phyloP scores from a whole-genome alignment of 2,797 vertebrate genomes.

The Emydoidea blandingii region DNA sequence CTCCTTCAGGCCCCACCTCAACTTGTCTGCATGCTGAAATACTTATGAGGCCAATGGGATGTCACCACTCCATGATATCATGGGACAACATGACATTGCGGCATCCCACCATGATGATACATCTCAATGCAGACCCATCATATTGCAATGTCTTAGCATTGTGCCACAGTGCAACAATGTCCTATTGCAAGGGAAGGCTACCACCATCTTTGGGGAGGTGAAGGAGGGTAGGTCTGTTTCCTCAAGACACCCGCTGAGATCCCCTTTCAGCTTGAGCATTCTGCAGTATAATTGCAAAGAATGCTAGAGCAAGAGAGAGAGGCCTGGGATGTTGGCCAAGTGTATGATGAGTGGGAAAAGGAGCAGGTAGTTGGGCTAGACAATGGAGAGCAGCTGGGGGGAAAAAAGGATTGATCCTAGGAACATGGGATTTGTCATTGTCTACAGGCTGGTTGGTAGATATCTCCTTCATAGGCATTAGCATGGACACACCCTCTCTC shows the following conservation, averaged over 20 bases:
- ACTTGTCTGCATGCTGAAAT: neutral
- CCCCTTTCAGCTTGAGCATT: rapidly evolving
- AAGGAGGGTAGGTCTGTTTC: neutral
- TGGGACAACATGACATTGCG: neutral
- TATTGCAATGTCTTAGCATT: neutral
- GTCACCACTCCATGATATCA: neutral
- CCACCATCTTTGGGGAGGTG: neutral
- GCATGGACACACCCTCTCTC: neutral
- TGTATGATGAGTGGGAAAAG: rapidly evolving
- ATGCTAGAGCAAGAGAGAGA: neutral
- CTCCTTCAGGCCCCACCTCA: neutral
- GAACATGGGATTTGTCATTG: neutral
- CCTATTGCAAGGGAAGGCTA: neutral
- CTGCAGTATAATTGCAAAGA: neutral
- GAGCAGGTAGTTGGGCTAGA: neutral
- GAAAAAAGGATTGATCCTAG: neutral
- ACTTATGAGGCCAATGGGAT: neutral
- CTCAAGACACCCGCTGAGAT: rapidly evolving
- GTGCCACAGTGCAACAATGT: neutral
- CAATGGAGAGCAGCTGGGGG: neutral
- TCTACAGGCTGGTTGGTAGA: neutral
- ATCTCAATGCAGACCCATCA: neutral
- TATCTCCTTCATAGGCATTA: neutral
- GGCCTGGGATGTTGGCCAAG: neutral
- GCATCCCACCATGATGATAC: neutral